Evolutionary conservation across 2,113 vertebrate genomes (phyloP), one percentile per base, ranked within the genome.

Genomic region (Macquaria australasica): DNA sequence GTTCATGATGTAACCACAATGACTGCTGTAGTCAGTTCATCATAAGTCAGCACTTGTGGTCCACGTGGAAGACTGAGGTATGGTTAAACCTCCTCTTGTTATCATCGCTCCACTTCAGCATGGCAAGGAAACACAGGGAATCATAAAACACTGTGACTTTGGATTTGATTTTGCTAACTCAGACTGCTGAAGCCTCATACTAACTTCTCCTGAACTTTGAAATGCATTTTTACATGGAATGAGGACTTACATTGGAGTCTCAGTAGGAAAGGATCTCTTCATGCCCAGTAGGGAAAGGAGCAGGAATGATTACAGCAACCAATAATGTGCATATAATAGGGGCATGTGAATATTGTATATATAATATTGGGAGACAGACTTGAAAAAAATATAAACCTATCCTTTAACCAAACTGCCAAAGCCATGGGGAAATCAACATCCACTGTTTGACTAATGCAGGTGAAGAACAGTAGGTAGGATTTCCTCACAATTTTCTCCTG

Each of bases 401-500:
- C 60, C 18, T 68, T 85, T 74, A 56, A 62, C 55, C 41, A 66
- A 39, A 60, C 58, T 37, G 45, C 18, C 31, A 31, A 55, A 77
- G 10, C 53, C 41, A 50, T 15, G 31, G 50, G 60, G 39, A 87
- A 89, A 81, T 73, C 80, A 80, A 67, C 59, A 67, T 21, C 58
- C 8, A 72, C 48, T 5, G 1, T 81, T 63, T 67, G 39, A 45
- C 51, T 37, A 6, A 66, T 68, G 51, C 55, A 76, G 67, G 77
- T 78, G 55, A 77, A 66, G 82, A 73, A 73, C 37, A 60, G 59
- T 58, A 45, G n/a, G 68, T 4, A 53, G 18, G 31, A 18, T 58
- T 79, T 75, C 2, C 9, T 45, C 9, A 39, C 3, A 8, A 72
- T 74, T 86, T 84, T 34, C 73, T 87, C 83, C 64, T 82, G 83